phyloP scores from a whole-genome alignment of 1,140 invertebrate genomes.

The Drosophila rhopaloa region DNA sequence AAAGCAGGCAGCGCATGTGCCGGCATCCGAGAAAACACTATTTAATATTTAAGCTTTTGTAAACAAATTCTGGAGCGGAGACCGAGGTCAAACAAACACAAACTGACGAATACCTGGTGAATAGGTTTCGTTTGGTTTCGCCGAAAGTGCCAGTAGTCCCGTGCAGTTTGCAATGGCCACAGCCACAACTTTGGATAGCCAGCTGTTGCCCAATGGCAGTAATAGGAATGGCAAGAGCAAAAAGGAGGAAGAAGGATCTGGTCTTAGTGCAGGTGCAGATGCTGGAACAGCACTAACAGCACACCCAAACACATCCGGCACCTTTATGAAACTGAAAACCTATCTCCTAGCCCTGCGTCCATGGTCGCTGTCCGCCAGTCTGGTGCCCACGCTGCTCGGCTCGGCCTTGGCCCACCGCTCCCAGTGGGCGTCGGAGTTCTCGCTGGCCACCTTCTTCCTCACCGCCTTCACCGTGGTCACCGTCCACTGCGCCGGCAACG shows the following conservation, averaged over 20 bases:
- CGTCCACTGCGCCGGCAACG: constrained; percentile 97
- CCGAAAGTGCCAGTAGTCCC: constrained; percentile 41
- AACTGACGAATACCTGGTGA: constrained; percentile 43
- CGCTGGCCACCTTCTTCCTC: constrained; percentile 90
- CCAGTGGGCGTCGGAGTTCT: constrained; percentile 89
- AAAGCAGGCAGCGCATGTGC: constrained; percentile 44
- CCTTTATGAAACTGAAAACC: constrained; percentile 93
- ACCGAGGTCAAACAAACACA: constrained; percentile 42
- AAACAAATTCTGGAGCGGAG: constrained; percentile 54
- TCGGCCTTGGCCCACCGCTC: constrained; percentile 94
- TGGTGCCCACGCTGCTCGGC: constrained; percentile 93
- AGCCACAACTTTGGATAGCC: constrained; percentile 65
- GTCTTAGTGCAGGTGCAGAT: constrained; percentile 9
- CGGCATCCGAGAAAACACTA: constrained; percentile 40
- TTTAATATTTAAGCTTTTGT: constrained; percentile 67
- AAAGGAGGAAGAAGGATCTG: background rate
- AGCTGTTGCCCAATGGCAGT: constrained; percentile 49
- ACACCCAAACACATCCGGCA: constrained; percentile 79
- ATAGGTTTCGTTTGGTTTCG: constrained; percentile 18
- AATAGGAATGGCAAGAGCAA: constrained; percentile 25
- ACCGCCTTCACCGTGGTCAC: constrained; percentile 94
- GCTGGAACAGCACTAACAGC: constrained; percentile 15
- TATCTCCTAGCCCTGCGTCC: constrained; percentile 94
- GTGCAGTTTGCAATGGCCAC: constrained; percentile 65
- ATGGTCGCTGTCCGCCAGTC: constrained; percentile 96